A percentile compares a stretch with the other conserved stretches of the same genome.
phyloP scores from a whole-genome alignment of 2,797 vertebrate genomes.

The Melanotaenia boesemani region DNA sequence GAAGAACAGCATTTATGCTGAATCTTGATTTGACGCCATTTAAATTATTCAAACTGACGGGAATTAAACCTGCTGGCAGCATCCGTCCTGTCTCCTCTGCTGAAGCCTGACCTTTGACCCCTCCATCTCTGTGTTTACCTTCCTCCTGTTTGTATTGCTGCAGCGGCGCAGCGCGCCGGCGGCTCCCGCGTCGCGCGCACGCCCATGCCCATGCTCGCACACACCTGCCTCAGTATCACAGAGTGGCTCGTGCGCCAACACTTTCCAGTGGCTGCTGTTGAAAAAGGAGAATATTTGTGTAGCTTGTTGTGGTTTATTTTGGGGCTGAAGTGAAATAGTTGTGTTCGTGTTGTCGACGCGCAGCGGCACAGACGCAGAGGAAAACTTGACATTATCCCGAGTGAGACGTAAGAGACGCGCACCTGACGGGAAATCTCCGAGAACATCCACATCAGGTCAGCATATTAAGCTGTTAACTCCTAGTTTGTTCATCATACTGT shows the following conservation, averaged over 20 bases:
- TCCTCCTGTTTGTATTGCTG: constrained; percentile 40
- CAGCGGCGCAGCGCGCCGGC: constrained; percentile 15
- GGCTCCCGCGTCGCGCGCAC: constrained; percentile 3
- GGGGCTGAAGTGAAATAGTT: no score
- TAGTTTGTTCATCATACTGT: no score
- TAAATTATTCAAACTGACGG: no score
- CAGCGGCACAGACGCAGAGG: background rate
- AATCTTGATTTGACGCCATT: background rate
- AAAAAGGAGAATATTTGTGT: background rate
- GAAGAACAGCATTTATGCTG: no score
- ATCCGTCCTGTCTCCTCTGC: background rate
- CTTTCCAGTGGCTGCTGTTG: background rate
- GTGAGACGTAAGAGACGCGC: background rate
- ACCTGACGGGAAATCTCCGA: constrained; percentile 16
- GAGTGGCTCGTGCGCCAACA: background rate
- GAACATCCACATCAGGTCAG: constrained; percentile 37
- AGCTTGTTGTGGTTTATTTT: no score
- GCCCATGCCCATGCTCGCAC: background rate
- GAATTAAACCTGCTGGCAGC: no score
- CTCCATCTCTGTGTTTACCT: constrained; percentile 29
- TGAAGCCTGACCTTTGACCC: constrained; percentile 16
- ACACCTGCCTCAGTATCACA: constrained; percentile 15
- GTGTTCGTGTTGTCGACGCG: background rate
- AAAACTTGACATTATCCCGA: background rate
- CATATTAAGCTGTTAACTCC: background rate